These are phyloP conservation scores for Drosophila anomalata DNA, from an alignment of 2,888 invertebrate species.

Conservation along the genomic window DNA sequence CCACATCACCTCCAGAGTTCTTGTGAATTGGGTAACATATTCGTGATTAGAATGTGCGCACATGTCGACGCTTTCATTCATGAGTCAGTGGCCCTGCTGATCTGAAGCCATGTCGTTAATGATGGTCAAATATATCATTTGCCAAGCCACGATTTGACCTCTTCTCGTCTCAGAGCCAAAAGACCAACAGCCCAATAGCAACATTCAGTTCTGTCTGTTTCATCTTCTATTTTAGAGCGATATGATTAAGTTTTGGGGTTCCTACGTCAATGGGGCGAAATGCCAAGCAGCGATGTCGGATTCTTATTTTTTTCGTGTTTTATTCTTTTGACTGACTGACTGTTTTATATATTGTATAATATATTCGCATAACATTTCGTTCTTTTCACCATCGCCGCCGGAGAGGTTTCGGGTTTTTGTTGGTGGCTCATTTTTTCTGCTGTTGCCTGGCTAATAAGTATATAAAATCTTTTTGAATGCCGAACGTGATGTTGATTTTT, in stretches of 20 bases:
- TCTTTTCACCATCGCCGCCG: constrained; percentile 62
- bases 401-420: constrained; percentile 13
- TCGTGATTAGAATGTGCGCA: constrained; percentile 10
- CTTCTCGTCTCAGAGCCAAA: constrained; percentile 9
- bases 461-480: constrained; percentile 62
- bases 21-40: constrained; percentile 3
- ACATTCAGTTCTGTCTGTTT: constrained; percentile 50
- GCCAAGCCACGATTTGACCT: constrained; percentile 45
- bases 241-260: constrained; percentile 63
- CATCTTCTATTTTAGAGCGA: constrained; percentile 72
- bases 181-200: constrained; percentile 42
- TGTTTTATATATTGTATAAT: constrained; percentile 63
- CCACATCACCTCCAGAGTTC: constrained; percentile 10
- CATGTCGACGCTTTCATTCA: constrained; percentile 49
- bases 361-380: constrained; percentile 71
- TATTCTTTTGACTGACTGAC: constrained; percentile 8
- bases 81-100: constrained; percentile 49
- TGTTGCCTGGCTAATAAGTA: constrained; percentile 48
- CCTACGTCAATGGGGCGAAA: constrained; percentile 45
- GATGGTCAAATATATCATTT: constrained; percentile 42
- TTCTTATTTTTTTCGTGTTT: constrained; percentile 20
- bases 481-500: constrained; percentile 75
- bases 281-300: constrained; percentile 17
- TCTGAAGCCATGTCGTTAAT: constrained; percentile 24
- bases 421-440: constrained; percentile 14